Evolutionary conservation across 2,888 invertebrate genomes (phyloP).

Genomic region (Biston betularia): DNA sequence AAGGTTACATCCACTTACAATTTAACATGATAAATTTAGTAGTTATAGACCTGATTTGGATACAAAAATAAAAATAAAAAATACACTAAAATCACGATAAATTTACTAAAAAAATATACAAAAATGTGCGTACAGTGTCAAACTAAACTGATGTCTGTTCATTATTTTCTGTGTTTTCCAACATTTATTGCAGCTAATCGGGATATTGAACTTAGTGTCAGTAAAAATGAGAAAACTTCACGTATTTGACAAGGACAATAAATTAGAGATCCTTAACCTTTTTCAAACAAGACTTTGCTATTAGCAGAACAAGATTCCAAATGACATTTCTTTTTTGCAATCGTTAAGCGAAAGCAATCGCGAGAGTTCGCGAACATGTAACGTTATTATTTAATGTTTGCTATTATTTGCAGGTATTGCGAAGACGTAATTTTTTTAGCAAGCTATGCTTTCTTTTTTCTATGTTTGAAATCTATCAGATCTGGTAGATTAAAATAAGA

Average conservation of each 20-base stretch:
- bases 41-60: no score
- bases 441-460: conserved; percentile 75
- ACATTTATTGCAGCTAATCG: conserved; percentile 28
- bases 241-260: conserved; percentile 53
- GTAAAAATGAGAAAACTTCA: conserved; percentile 41
- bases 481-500: no score
- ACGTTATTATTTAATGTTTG: conserved; percentile 75
- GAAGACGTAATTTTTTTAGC: conserved; percentile 64
- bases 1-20: no score
- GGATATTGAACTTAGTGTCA: conserved; percentile 27
- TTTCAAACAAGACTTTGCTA: conserved; percentile 64
- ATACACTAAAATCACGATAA: no score
- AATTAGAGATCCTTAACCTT: conserved; percentile 54
- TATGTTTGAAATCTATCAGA: no score
- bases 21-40: no score
- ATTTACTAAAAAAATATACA: no score
- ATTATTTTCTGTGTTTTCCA: conserved; percentile 8
- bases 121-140: not conserved
- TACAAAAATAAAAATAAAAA: no score
- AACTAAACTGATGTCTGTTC: not conserved
- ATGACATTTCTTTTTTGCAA: conserved; percentile 45
- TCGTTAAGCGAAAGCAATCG: conserved; percentile 62
- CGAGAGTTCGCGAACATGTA: conserved; percentile 66
- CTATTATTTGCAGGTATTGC: conserved; percentile 68
- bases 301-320: conserved; percentile 49